phyloP scores from a whole-genome alignment of 1,140 invertebrate genomes.

The Panagrolaimus sp. region DNA sequence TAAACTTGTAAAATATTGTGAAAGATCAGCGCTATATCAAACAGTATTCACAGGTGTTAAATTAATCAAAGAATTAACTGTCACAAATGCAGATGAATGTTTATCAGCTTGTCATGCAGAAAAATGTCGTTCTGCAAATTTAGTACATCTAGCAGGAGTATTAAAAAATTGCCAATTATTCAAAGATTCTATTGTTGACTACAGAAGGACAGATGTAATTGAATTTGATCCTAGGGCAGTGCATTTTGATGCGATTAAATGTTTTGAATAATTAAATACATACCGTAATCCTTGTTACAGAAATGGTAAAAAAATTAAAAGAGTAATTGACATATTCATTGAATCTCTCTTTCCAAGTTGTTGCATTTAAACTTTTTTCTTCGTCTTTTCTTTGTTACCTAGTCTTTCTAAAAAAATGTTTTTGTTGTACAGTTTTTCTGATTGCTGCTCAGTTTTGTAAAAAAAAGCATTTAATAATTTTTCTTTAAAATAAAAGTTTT shows the following conservation, averaged over 20 bases:
- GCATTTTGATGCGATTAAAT: conserved; percentile 55
- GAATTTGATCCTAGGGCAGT: conserved; percentile 46
- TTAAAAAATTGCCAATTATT: conserved; percentile 51
- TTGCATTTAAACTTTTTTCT: too few species aligned
- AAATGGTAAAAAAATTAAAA: too few species aligned
- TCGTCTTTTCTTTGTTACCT: too few species aligned
- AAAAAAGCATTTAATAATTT: too few species aligned
- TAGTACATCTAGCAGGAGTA: conserved; percentile 43
- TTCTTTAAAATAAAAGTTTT: too few species aligned
- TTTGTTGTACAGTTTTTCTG: too few species aligned
- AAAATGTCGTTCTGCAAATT: conserved; percentile 52
- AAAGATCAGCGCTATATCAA: conserved; percentile 48
- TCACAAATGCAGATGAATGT: conserved; percentile 48
- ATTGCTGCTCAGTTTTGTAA: too few species aligned
- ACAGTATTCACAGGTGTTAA: conserved; percentile 48
- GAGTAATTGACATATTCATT: too few species aligned
- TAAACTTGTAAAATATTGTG: conserved; percentile 48
- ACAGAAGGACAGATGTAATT: conserved; percentile 50
- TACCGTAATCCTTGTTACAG: not conserved
- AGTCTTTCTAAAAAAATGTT: too few species aligned
- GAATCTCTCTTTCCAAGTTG: too few species aligned
- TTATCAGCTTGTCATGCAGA: conserved; percentile 50
- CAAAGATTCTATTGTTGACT: conserved; percentile 54
- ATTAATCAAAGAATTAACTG: conserved; percentile 41
- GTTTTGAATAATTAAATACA: conserved; percentile 34